phyloP scores from a whole-genome alignment of 1,140 invertebrate genomes.

The Drosophila aff. region DNA sequence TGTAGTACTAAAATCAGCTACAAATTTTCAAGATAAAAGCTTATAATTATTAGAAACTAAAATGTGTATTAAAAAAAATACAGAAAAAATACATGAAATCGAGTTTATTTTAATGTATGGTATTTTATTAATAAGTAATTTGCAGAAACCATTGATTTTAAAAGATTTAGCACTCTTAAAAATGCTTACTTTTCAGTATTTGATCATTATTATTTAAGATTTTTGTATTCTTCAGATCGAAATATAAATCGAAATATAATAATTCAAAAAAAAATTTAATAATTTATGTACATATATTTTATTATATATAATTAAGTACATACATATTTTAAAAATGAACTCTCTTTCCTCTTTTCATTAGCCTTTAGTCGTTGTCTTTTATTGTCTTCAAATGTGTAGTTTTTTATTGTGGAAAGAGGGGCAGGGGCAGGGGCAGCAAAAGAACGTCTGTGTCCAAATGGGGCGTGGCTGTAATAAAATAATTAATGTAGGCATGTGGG shows the following conservation, averaged over 20 bases:
- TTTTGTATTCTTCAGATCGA: background rate
- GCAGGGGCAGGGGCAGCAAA: background rate
- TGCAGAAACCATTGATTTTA: background rate
- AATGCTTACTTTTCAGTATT: background rate
- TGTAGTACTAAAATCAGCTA: accelerated
- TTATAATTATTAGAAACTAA: background rate
- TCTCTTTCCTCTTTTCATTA: constrained; percentile 41
- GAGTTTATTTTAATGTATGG: background rate
- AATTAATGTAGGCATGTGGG: constrained; percentile 32
- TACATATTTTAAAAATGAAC: background rate
- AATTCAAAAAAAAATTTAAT: background rate
- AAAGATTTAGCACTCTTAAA: background rate
- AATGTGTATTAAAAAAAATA: background rate
- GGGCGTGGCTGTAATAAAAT: constrained; percentile 18
- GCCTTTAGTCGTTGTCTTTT: constrained; percentile 63
- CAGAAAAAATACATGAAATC: background rate
- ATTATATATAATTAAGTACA: background rate
- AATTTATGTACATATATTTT: background rate
- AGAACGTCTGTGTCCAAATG: background rate
- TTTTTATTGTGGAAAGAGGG: background rate
- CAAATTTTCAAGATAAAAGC: background rate
- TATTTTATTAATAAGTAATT: background rate
- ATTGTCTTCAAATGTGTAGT: constrained; percentile 42
- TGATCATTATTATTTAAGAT: background rate
- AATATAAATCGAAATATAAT: background rate